phyloP scores from a whole-genome alignment of 2,888 invertebrate species.

The Exephanes ischioxanthus region DNA sequence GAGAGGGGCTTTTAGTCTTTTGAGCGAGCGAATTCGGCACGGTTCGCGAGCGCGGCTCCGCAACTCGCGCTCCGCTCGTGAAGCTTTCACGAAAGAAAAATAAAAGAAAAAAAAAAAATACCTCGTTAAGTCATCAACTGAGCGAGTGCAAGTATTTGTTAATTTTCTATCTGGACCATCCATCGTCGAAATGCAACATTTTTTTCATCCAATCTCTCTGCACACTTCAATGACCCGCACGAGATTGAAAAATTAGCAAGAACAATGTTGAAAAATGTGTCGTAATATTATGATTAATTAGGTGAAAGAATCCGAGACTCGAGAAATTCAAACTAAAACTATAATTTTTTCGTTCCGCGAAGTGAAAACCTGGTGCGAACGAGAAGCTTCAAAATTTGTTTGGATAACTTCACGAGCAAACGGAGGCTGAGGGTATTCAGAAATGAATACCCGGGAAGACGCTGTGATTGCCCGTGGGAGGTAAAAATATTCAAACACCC shows the following conservation, averaged over 20 bases:
- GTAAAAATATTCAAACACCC: constrained; percentile 32
- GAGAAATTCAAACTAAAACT: background rate
- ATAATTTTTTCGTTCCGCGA: constrained; percentile 29
- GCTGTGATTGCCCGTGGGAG: constrained; percentile 25
- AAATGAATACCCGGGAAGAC: constrained; percentile 32
- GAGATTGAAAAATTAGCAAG: background rate
- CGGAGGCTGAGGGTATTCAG: constrained; percentile 11
- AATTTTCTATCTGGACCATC: constrained; percentile 32
- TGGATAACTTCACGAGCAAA: constrained; percentile 3
- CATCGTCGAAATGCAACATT: background rate
- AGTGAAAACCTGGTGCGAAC: constrained; percentile 4
- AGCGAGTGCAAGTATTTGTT: constrained; percentile 18
- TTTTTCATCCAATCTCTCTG: constrained; percentile 21
- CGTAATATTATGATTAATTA: background rate
- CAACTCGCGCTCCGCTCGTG: constrained; percentile 40
- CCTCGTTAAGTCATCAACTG: background rate
- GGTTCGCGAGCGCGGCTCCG: constrained; percentile 66
- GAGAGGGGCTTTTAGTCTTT: constrained; percentile 74
- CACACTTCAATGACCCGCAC: background rate
- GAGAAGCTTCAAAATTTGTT: constrained; percentile 10
- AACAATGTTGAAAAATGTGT: constrained; percentile 3
- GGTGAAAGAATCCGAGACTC: background rate
- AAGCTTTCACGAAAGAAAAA: constrained; percentile 8
- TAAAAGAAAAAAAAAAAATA: constrained; percentile 19
- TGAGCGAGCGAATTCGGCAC: constrained; percentile 71